phyloP scores from a whole-genome alignment of 2,113 vertebrate species.

The Psittacus erithacus region DNA sequence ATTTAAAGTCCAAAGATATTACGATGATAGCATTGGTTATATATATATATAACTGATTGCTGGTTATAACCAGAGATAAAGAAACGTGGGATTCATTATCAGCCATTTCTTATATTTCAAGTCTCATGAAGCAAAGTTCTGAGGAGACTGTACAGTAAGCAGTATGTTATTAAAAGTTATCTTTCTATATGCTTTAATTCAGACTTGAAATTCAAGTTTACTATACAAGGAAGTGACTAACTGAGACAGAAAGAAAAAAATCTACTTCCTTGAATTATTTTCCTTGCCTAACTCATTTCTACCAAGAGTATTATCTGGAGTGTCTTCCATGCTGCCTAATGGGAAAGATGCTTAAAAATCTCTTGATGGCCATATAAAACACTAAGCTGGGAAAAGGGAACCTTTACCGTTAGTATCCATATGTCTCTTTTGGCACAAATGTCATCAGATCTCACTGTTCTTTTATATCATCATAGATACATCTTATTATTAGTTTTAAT shows the following conservation, averaged over 20 bases:
- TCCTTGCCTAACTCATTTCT: neutral
- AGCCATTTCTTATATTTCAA: neutral
- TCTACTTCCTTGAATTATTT: neutral
- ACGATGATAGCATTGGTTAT: neutral
- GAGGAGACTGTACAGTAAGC: neutral
- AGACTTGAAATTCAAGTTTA: neutral
- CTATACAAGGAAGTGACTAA: neutral
- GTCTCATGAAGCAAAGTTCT: neutral
- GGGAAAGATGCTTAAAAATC: neutral
- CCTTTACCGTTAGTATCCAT: neutral
- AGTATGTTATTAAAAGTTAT: neutral
- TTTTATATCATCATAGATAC: neutral
- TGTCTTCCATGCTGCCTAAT: neutral
- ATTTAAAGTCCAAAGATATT: conserved; percentile 48
- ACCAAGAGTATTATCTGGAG: neutral
- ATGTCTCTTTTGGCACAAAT: neutral
- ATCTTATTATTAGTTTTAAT: conserved; percentile 1
- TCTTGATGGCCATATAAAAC: neutral
- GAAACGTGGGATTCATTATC: neutral
- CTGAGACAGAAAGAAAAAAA: neutral
- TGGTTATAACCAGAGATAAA: conserved; percentile 19
- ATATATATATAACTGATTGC: neutral
- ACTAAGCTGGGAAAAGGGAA: neutral
- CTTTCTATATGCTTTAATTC: neutral
- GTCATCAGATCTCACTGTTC: neutral